Base-by-base conservation (phyloP, 1,140 invertebrate genomes). In the Zelostemma sp. region DNA sequence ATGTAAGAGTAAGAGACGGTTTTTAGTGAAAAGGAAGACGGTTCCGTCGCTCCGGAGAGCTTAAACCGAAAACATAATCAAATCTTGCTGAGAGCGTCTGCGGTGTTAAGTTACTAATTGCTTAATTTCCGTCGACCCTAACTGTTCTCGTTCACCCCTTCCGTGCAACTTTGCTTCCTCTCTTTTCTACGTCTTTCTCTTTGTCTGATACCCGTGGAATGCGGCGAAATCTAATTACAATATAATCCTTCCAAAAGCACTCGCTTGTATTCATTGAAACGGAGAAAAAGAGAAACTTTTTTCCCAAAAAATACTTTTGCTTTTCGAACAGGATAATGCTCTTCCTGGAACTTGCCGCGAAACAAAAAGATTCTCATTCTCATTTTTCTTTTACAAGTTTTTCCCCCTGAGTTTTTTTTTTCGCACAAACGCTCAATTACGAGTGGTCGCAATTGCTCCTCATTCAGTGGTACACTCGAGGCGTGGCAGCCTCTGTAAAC, bases 101-200 rank as follows among this genome's bases (percentile, higher is more conserved):
- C 74, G 82, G 83, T 81, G 78, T 80, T 80, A 83, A 84, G 78
- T 85, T 85, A 84, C 81, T 85, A 84, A 85, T 84, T 85, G 81
- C 81, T 84, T 84, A 84, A 85, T 85, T 84, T 84, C 77, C 78
- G 77, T 79, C 80, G 71, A 61, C 76, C 76, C 50, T 59, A 63
- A 14, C 61, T 56, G 56, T 70, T 54, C 53, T 47, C 65, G 56
- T 66, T 47, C 47, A 46, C 66, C 65, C 55, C 59, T 69, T 68
- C 58, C 38, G 6, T 16, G 6, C 14, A 43, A 17, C 17, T 18
- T 15, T 16, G 3, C 11, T 17, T 43, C 15, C 12, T 43, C 15
- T 18, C 40, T 18, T 16, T 43, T 43, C 8, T 16, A 1, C 17
- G 6, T 43, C 11, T 43, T 12, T 15, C 28, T 18, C 14, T 43